phyloP scores from a whole-genome alignment of 2,797 vertebrate genomes.

The Champsocephalus esox region DNA sequence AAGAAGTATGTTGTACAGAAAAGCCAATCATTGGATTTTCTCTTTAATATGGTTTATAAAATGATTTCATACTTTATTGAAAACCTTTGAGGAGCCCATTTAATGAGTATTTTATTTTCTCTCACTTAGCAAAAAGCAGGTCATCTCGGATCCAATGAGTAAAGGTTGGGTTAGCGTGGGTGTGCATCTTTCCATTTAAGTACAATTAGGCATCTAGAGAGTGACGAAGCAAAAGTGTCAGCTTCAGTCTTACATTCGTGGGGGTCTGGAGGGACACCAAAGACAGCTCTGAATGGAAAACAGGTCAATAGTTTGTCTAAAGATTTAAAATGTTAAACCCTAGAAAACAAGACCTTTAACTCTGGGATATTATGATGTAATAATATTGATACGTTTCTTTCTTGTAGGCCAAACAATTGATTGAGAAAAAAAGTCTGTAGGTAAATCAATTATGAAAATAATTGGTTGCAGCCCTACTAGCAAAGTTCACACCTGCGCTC shows the following conservation, averaged over 20 bases:
- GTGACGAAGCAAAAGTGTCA: not conserved
- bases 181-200: not conserved
- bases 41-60: conserved; percentile 4
- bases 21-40: not conserved
- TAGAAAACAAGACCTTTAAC: not conserved
- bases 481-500: conserved; percentile 27
- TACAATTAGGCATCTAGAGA: not conserved
- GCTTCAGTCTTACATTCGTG: not conserved
- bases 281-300: not conserved
- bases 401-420: not conserved
- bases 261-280: not conserved
- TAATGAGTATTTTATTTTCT: no score
- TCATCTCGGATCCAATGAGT: not conserved
- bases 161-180: not conserved
- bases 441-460: not conserved
- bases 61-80: not conserved
- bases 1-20: not conserved
- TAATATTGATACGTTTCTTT: not conserved
- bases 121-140: no score
- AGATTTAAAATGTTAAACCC: not conserved
- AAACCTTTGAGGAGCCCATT: no score
- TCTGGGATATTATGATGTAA: not conserved
- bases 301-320: not conserved
- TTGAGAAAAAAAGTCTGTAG: not conserved
- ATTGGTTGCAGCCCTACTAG: not conserved